Percentiles rank a stretch among this genome's conserved stretches.
phyloP scores from a whole-genome alignment of 53 echinoderm and acorn worm species.

The Apostichopus leukothele region DNA sequence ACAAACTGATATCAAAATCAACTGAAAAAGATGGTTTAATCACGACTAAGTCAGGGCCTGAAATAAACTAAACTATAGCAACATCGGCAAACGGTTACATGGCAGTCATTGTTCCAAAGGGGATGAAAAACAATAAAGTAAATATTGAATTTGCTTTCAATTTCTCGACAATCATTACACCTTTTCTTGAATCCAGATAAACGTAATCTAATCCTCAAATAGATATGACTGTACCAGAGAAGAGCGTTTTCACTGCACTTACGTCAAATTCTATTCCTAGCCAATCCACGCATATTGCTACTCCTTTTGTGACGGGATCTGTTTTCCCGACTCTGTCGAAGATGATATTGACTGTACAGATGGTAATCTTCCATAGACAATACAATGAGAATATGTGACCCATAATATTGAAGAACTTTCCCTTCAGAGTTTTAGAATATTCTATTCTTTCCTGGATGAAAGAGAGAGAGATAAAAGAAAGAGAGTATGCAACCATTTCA shows the following conservation, averaged over 20 bases:
- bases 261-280: slow-evolving; percentile 95
- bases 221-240: too few species aligned
- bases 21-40: too few species aligned
- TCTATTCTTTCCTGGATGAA: slow-evolving; percentile 79
- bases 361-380: slow-evolving; percentile 97
- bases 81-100: too few species aligned
- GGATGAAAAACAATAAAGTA: too few species aligned
- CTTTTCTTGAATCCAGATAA: neutral
- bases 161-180: neutral
- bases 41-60: too few species aligned
- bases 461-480: too few species aligned
- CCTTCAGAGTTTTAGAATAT: slow-evolving; percentile 86
- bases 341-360: slow-evolving; percentile 97
- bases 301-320: slow-evolving; percentile 94
- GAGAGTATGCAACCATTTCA: too few species aligned
- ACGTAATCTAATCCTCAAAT: too few species aligned
- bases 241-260: slow-evolving; percentile 37
- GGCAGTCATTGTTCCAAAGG: too few species aligned
- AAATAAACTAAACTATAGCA: too few species aligned
- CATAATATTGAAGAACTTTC: slow-evolving; percentile 92
- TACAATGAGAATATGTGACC: slow-evolving; percentile 97
- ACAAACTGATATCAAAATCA: too few species aligned
- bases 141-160: neutral
- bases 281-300: slow-evolving; percentile 89
- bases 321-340: slow-evolving; percentile 98